Evolutionary conservation across 2,113 vertebrate species (phyloP).

Genomic region (Piprites chloris): DNA sequence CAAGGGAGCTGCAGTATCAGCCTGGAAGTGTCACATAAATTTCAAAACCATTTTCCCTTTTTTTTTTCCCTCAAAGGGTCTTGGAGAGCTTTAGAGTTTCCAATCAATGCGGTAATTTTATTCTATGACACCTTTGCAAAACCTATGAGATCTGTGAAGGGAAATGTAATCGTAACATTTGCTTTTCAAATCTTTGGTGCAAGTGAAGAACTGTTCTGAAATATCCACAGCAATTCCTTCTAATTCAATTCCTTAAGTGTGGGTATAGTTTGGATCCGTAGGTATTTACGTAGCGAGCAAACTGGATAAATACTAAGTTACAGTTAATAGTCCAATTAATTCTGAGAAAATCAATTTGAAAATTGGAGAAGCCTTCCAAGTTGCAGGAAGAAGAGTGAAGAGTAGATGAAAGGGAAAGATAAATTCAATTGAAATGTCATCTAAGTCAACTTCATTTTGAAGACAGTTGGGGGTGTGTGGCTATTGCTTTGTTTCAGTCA

Average conservation of each 20-base stretch:
- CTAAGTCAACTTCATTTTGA: neutral
- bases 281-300: neutral
- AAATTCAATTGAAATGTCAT: neutral
- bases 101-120: neutral
- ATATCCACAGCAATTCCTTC: neutral
- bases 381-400: neutral
- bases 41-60: neutral
- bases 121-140: neutral
- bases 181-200: neutral
- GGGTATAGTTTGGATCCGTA: neutral
- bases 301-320: slow-evolving; percentile 31
- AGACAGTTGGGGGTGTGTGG: neutral
- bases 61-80: neutral
- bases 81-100: neutral
- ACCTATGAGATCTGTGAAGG: neutral
- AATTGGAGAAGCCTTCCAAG: neutral
- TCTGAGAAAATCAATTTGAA: slow-evolving; percentile 1
- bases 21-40: neutral
- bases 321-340: slow-evolving; percentile 28
- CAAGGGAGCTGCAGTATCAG: neutral
- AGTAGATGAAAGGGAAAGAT: neutral
- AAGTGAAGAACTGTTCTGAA: neutral
- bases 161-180: neutral
- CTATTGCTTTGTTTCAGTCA: neutral
- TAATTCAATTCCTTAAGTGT: neutral